Conservation (phyloP, 2,888 invertebrate genomes). For the Trissolcus brochymenae region DNA sequence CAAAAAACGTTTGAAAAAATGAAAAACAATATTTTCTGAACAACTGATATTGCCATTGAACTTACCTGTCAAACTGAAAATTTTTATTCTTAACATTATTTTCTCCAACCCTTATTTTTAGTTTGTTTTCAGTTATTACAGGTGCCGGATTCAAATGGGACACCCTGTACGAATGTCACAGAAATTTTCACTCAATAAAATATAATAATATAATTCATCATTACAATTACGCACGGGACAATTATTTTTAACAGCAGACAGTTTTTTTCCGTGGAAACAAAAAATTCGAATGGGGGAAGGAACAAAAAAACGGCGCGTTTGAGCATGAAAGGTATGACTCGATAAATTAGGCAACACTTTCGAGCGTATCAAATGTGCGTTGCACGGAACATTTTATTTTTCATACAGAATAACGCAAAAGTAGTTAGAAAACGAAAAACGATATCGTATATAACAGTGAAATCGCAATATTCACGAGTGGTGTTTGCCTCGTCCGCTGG, state of each 20-base stretch:
- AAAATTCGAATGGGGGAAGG: background rate
- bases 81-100: no score
- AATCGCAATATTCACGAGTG: background rate
- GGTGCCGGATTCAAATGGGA: no score
- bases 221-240: no score
- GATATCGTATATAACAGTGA: background rate
- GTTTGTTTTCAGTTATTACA: no score
- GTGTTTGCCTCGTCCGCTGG: background rate
- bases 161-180: no score
- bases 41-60: no score
- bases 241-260: no score
- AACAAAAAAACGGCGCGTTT: background rate
- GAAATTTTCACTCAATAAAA: background rate
- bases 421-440: background rate
- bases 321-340: background rate
- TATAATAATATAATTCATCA: no score
- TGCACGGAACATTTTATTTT: background rate
- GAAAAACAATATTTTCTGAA: no score
- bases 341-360: background rate
- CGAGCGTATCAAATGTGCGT: background rate
- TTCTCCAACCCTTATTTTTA: no score
- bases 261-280: background rate
- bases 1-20: no score
- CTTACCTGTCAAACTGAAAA: no score
- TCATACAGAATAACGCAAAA: background rate